A percentile compares a stretch with the other conserved stretches of the same genome.
These are phyloP conservation scores for Lates calcarifer DNA, from an alignment of 2,113 vertebrate genomes.

Conservation along the genomic window DNA sequence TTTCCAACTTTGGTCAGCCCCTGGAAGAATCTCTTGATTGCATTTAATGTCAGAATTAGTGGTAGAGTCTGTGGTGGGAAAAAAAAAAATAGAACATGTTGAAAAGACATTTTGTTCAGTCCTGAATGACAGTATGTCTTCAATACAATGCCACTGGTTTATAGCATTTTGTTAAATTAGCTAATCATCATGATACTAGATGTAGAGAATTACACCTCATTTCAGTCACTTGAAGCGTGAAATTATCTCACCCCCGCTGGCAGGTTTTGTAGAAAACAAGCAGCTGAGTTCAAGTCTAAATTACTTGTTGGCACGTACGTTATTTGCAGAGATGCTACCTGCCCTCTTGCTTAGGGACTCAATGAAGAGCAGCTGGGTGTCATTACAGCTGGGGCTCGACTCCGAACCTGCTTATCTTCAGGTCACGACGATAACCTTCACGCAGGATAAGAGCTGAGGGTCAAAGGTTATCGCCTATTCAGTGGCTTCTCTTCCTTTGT, in stretches of 20 bases:
- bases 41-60: background rate
- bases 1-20: background rate
- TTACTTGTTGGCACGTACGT: slow-evolving; percentile 19
- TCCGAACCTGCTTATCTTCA: slow-evolving; percentile 18
- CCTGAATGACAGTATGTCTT: slow-evolving; percentile 26
- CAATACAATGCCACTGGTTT: slow-evolving; percentile 1
- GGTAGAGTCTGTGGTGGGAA: background rate
- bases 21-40: background rate
- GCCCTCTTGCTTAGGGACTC: slow-evolving; percentile 1
- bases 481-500: background rate
- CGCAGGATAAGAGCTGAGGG: background rate
- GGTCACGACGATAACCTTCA: slow-evolving; percentile 4
- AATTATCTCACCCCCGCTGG: slow-evolving; percentile 57
- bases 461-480: slow-evolving; percentile 39
- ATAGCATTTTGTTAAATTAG: slow-evolving; percentile 56
- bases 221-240: slow-evolving; percentile 61
- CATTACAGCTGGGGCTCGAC: background rate
- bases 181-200: slow-evolving; percentile 50
- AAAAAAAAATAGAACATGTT: background rate
- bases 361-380: slow-evolving; percentile 13
- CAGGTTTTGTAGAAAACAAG: slow-evolving; percentile 49
- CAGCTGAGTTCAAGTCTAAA: slow-evolving; percentile 31
- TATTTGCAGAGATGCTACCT: background rate
- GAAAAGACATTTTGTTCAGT: slow-evolving; percentile 10
- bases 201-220: slow-evolving; percentile 40